Percentiles rank a stretch among this genome's conserved stretches.
These are phyloP conservation scores for Sturnus vulgaris DNA, from an alignment of 2,113 vertebrate genomes.

Conservation along the genomic window DNA sequence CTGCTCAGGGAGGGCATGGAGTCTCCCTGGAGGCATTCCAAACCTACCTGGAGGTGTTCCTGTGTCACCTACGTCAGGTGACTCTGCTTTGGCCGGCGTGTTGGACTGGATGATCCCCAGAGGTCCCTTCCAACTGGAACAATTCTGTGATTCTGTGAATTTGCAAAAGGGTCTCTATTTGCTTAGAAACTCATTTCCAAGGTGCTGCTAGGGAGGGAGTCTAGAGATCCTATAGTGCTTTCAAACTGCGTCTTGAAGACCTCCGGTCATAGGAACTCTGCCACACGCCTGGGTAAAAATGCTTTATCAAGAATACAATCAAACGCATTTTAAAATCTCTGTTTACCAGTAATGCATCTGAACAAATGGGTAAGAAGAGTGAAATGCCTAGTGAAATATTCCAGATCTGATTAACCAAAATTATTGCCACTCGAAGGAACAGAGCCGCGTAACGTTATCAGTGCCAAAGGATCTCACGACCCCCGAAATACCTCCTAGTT, in stretches of 20 bases:
- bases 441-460: background rate
- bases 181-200: background rate
- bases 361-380: background rate
- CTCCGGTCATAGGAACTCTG: background rate
- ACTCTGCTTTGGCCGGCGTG: background rate
- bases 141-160: background rate
- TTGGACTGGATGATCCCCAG: background rate
- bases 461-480: background rate
- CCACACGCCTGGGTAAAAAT: background rate
- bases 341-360: background rate
- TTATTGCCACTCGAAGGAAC: background rate
- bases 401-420: background rate
- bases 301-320: background rate
- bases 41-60: background rate
- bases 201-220: background rate
- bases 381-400: background rate
- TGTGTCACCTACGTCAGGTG: background rate
- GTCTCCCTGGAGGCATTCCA: background rate
- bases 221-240: background rate
- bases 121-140: fast-evolving
- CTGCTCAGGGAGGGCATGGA: background rate
- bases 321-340: background rate
- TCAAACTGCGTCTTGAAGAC: background rate
- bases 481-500: background rate
- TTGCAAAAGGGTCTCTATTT: background rate